Evolutionary conservation across 2,888 invertebrate species (phyloP), one percentile per base, ranked within the genome.

Genomic region (Brachylomia viminalis): DNA sequence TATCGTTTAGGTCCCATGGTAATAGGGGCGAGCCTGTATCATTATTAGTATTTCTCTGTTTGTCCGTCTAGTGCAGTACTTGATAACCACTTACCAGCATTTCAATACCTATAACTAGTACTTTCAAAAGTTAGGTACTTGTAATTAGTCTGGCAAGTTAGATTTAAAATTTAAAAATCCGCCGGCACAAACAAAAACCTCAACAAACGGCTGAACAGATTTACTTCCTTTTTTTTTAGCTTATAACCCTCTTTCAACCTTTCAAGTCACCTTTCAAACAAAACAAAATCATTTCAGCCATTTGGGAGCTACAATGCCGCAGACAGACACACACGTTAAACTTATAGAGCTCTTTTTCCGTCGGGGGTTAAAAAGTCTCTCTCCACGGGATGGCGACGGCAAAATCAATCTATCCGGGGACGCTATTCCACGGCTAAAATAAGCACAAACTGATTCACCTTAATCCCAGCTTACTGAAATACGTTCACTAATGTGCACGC

Each of bases 391-490:
- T 75, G 27, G 8, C 59, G 74, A 58, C 80, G n/a, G 52, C 74
- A 54, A 59, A 79, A 33, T 33, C 33, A 61, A 61, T 76, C 52
- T 15, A 33, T 49, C 76, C 54, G 17, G 47, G 64, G 73, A 79
- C 73, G 56, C 23, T 54, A 20, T 38, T 65, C 62, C 68, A 49
- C 59, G 7, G 42, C 82, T 77, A 82, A 77, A 85, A 82, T 85
- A 84, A 84, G 30, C 62, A 71, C 56, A 13, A 45, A 77, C 81
- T 85, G 85, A 83, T 65, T 83, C 83, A 83, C 85, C 67, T 68
- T 65, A 71, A 85, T 85, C 73, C 64, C 15, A 59, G 73, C 73
- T 77, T 64, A 68, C 67, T 68, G 33, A 71, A 85, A 73, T 68
- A 56, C 82, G 70, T 65, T 1, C 67, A 27, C 62, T 77, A 73